Evolutionary conservation across 2,888 invertebrate species (phyloP), one percentile per base, ranked within the genome.

Genomic region (Mechanitis messenoides): DNA sequence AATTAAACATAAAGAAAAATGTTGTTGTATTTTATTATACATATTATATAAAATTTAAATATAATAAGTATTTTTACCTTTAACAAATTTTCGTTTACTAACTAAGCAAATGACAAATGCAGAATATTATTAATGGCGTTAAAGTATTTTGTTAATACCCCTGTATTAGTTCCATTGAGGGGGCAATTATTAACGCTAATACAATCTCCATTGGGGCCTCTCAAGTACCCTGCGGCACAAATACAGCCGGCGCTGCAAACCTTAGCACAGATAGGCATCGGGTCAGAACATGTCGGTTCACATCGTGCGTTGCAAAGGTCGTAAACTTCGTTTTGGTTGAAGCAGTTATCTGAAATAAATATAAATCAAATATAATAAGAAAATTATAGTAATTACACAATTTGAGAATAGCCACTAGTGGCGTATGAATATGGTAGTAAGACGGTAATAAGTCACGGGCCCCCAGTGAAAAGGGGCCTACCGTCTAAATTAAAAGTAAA

Each of bases 191-290:
- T 85, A 0, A 84, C 78, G 11, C 77, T 80, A 5, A 89, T 77
- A 38, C 89, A 90, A 1, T 75, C 74, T 0, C 87, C 87, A 3
- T 71, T 70, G 0, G 72, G 75, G 38, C 75, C 75, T 11, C 89
- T 72, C 42, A 87, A 70, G 0, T 86, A 71, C 0, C 89, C 89
- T 0, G 81, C 59, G 0, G 84, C 71, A 70, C 89, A 90, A 6
- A 89, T 68, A 72, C 89, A 90, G 0, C 89, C 89, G 0, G 82
- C 78, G 1, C 73, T 62, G 70, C 89, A 89, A 2, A 80, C 65
- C 57, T 78, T 77, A 1, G 78, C 76, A 73, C 89, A 89, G n/a
- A 87, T 76, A 0, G 89, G 89, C 46, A 80, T 79, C 0, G 86
- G 87, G 42, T 85, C 80, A 0, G 67, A 64, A 68, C 89, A 90